Base-by-base conservation (phyloP, 2,888 invertebrate species). In the Lycophotia porphyrea region DNA sequence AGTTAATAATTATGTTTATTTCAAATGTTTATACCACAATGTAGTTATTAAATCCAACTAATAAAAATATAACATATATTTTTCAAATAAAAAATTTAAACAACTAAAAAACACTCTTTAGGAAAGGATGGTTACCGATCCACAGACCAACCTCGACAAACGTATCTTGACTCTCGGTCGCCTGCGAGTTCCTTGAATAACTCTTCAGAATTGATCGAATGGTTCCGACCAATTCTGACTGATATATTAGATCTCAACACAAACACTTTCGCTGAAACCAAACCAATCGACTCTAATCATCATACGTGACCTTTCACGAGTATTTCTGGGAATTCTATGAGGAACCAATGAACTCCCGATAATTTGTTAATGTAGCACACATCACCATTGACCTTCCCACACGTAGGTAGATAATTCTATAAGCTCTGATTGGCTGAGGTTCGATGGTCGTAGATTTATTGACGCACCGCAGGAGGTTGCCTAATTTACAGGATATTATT, bases 271-370 rank as follows among this genome's bases (percentile, higher is more conserved):
- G 9, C 18, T 49, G 58, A 49, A 69, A 70, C n/a, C 8, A 4
- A 44, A 61, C 36, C 15, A 60, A 24, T 76, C 7, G 18, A 31
- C n/a, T 31, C 21, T 31, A 63, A 63, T 39, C n/a, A 39, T 63
- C 63, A n/a, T 3, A 3, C 49, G 21, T 63, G 61, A 47, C 52
- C 49, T 69, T 24, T 71, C 31, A 68, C 18, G 27, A 31, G 5
- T 58, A 61, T 52, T 70, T 27, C 36, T 8, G 31, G 11, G 49
- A 36, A 36, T 31, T 67, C 15, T 31, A n/a, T 8, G 11, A 67
- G 34, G 42, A 58, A 42, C 36, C 68, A 75, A 58, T 81, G 76
- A 79, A 52, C 76, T 60, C 36, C 13, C 21, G 55, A 69, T 65
- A 66, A 61, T 47, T 11, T 42, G 18, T 18, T 47, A 63, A 65